Base-by-base conservation (phyloP, 2,113 vertebrate genomes). In the Takifugu bimaculatus region DNA sequence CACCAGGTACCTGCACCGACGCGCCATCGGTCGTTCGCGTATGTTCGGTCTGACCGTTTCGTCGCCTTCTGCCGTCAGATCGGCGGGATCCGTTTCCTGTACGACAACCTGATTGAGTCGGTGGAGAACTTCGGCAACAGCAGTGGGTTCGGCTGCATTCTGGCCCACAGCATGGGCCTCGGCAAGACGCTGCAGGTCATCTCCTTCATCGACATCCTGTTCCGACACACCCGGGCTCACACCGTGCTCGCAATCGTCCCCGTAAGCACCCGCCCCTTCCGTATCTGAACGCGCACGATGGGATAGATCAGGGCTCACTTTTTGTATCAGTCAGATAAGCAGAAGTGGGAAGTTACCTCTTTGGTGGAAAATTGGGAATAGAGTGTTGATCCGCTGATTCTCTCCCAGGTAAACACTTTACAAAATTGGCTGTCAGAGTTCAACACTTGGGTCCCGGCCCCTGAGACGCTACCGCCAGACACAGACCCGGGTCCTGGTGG, bases 391-490 rank as follows among this genome's bases (percentile, higher is more conserved):
- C 27, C 4, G 25, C 27, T 14, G 50, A 32, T 39, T 39, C 3
- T 25, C 2, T 51, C 20, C 14, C 78, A 98, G 96, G 96, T 98
- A 73, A 98, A 98, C 84, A 98, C 96, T 0, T 88, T 98, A 77
- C 96, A 98, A 62, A 98, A 98, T 79, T 98, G 96, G 96, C 82
- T 98, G 74, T 92, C 95, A 32, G 96, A 98, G 79, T 98, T 98
- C 88, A 98, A 98, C 85, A 91, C 89, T 72, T 98, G 96, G 96
- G 90, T 95, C 49, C 96, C 96, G 1, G 72, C 95, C 28, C 85
- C 90, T 9, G 95, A 96, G 88, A 87, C 91, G 20, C 84, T 96
- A 72, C 89, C 89, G 61, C 85, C 91, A 64, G 91, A 94, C 63
- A 87, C 76, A 47, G 91, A 94, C 81, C 87, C 89, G 7, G 77